Evolutionary conservation across 1,140 invertebrate species (phyloP).

Genomic region (Piezodorus guildinii): DNA sequence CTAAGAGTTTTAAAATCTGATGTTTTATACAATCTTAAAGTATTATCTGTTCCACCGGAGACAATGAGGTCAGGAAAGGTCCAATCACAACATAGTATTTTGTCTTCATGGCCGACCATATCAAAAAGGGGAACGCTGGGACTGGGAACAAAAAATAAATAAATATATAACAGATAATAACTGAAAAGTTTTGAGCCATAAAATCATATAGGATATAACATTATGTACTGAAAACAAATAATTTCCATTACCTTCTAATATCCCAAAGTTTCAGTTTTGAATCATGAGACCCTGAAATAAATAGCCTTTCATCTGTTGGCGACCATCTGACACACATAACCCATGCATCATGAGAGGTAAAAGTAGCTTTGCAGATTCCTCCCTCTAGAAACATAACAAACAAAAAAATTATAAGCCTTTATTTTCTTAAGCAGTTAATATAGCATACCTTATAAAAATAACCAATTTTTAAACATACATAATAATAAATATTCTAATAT

Average conservation of each 20-base stretch:
- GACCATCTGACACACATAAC: constrained; percentile 85
- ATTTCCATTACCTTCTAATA: constrained; percentile 55
- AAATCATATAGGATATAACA: too few relatives aligned
- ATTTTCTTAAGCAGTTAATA: constrained; percentile 6
- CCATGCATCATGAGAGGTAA: constrained; percentile 85
- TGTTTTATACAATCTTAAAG: constrained; percentile 73
- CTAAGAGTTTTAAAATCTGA: constrained; percentile 27
- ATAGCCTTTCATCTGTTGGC: constrained; percentile 66
- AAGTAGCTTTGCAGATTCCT: constrained; percentile 72
- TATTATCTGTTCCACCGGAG: constrained; percentile 88
- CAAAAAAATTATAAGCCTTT: neutral
- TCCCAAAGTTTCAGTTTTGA: constrained; percentile 91
- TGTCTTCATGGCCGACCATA: constrained; percentile 85
- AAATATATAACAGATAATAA: constrained; percentile 1
- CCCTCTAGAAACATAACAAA: constrained; percentile 52
- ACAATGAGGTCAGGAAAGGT: constrained; percentile 71
- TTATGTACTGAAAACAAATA: neutral
- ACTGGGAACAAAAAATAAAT: constrained; percentile 41
- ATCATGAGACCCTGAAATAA: constrained; percentile 90
- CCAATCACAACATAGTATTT: constrained; percentile 90
- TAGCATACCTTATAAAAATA: constrained; percentile 14
- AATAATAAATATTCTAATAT: too few relatives aligned
- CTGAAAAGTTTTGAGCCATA: too few relatives aligned
- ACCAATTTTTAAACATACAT: too few relatives aligned
- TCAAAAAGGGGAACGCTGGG: constrained; percentile 87